A percentile compares a stretch with the other conserved stretches of the same genome.
Evolutionary conservation across 2,797 vertebrate genomes (phyloP).

Genomic region (Ambastaia sidthimunki): DNA sequence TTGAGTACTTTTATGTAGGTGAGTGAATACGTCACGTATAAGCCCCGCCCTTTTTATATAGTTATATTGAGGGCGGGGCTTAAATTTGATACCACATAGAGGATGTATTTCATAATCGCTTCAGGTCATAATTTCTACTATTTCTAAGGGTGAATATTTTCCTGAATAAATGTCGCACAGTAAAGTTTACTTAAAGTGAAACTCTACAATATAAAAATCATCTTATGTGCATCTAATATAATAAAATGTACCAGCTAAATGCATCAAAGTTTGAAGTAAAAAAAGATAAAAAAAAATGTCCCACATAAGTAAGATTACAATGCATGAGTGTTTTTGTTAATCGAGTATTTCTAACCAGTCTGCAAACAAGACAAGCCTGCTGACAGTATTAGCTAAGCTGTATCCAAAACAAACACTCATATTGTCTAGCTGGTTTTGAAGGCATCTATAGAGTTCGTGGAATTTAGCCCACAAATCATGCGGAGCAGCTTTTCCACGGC

Average conservation of each 20-base stretch:
- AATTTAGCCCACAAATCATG: slow-evolving; percentile 49
- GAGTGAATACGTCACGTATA: too few relatives aligned
- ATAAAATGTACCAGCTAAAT: not conserved
- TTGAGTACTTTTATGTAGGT: not conserved
- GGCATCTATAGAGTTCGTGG: not conserved
- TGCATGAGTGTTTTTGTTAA: not conserved
- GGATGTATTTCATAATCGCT: not conserved
- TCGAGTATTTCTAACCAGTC: slow-evolving; percentile 12
- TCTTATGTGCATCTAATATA: too few relatives aligned
- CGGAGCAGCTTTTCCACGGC: slow-evolving; percentile 43
- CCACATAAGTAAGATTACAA: not conserved
- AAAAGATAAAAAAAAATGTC: not conserved
- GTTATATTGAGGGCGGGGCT: not conserved
- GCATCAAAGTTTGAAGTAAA: not conserved
- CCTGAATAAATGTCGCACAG: not conserved
- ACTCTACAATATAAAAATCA: too few relatives aligned
- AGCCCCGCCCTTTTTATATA: too few relatives aligned
- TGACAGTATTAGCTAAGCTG: not conserved
- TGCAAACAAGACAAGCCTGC: slow-evolving; percentile 26
- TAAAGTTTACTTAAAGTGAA: too few relatives aligned
- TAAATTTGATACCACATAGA: not conserved
- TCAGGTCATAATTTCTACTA: too few relatives aligned
- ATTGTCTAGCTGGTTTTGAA: slow-evolving; percentile 21
- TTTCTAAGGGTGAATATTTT: not conserved
- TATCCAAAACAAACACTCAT: slow-evolving; percentile 40